phyloP scores from a whole-genome alignment of 30 jellyfish, hydroid and myxozoan genomes.

The Hydra vulgaris region DNA sequence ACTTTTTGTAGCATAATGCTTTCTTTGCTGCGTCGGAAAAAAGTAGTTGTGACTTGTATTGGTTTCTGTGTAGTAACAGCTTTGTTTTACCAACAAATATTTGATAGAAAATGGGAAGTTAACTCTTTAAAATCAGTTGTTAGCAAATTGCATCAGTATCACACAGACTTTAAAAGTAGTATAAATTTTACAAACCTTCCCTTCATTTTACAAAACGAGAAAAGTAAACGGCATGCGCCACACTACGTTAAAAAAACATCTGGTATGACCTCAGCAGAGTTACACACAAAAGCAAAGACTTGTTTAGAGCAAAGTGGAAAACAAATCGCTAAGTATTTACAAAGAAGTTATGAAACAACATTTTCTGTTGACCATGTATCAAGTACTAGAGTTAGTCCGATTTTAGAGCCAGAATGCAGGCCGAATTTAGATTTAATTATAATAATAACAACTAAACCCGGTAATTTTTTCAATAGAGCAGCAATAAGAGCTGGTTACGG shows the following conservation, averaged over 20 bases:
- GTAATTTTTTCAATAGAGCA: constrained; percentile 59
- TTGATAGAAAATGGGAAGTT: neutral
- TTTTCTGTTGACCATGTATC: constrained; percentile 1
- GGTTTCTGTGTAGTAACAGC: neutral
- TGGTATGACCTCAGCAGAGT: neutral
- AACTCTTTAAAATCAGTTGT: neutral
- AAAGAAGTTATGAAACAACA: neutral
- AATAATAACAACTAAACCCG: constrained; percentile 77
- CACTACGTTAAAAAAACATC: neutral
- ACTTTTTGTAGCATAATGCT: neutral
- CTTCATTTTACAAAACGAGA: neutral
- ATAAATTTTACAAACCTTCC: constrained; percentile 11
- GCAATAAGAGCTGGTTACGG: constrained; percentile 90
- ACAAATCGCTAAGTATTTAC: constrained; percentile 44
- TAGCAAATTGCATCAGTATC: constrained; percentile 6
- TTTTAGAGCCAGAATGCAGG: constrained; percentile 49
- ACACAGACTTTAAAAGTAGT: constrained; percentile 5
- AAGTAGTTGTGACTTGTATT: neutral
- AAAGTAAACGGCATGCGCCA: constrained; percentile 1
- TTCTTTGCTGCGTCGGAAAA: neutral
- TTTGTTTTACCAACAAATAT: neutral
- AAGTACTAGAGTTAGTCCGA: constrained; percentile 17
- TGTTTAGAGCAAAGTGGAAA: constrained; percentile 36
- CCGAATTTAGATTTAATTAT: constrained; percentile 34
- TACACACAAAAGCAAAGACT: constrained; percentile 28